These are phyloP conservation scores for Lepidurus couesii DNA, from an alignment of 1,140 invertebrate genomes.

Conservation along the genomic window DNA sequence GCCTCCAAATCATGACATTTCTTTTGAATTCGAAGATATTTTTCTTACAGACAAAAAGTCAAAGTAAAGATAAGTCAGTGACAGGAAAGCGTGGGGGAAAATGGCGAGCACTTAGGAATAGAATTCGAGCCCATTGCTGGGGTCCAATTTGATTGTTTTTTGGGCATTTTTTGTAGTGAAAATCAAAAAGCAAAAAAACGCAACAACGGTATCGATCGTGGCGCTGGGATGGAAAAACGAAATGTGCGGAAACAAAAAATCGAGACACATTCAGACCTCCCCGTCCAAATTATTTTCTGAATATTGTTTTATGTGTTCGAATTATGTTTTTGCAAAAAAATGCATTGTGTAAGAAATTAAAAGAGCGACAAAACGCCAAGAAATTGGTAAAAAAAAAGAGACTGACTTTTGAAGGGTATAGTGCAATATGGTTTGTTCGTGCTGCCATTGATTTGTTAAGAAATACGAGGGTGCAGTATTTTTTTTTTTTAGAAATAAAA, in stretches of 20 bases:
- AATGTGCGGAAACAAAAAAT: constrained; percentile 12
- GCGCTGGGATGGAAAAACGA: constrained; percentile 13
- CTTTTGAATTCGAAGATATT: background rate
- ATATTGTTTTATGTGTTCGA: background rate
- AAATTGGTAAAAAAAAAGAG: background rate
- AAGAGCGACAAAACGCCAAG: constrained; percentile 1
- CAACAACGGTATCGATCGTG: constrained; percentile 18
- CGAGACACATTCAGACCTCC: constrained; percentile 16
- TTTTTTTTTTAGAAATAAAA: constrained; percentile 1
- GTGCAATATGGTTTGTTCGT: background rate
- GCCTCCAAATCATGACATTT: constrained; percentile 19
- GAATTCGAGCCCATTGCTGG: background rate
- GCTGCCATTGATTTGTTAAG: constrained; percentile 10
- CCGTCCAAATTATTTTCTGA: background rate
- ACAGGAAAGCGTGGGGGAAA: constrained; percentile 17
- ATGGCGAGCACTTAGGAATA: constrained; percentile 6
- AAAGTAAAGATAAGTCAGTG: constrained; percentile 22
- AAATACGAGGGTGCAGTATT: constrained; percentile 6
- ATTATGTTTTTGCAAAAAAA: background rate
- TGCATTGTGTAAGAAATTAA: background rate
- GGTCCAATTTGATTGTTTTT: background rate
- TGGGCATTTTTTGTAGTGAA: background rate
- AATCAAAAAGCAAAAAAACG: background rate
- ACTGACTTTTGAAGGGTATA: background rate
- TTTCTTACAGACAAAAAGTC: constrained; percentile 5